Evolutionary conservation across 2,888 invertebrate species (phyloP), one percentile per base, ranked within the genome.

Genomic region (Pristionchus fissidentatus): DNA sequence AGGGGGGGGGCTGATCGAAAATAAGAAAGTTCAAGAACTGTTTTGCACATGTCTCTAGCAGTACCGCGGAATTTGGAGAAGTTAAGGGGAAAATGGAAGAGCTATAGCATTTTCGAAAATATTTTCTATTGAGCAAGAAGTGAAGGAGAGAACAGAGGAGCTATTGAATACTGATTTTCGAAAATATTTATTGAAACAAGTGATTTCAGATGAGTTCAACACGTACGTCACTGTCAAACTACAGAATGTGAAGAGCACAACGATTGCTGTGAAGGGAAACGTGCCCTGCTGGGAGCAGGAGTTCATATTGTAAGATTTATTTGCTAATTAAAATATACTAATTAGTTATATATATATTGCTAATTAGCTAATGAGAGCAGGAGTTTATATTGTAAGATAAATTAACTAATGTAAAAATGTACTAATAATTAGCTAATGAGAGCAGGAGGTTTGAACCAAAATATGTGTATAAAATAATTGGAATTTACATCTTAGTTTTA

Each of bases 281-380:
- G 95, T 95, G 94, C 98, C 98, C 93, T 95, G 96, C 94, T 98
- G 97, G 97, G 97, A 97, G 94, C 97, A 97, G 94, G 97, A 98
- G 94, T 98, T 97, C 95, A 95, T 97, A 93, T 98, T 98, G 97
- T 98, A 94, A 43, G 70, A 55, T 32, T n/a, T 46, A 35, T 70
- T 26, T 35, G 35, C 10, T 57, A 60, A 35, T 26, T 62, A 70
- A 43, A 60, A 83, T 41, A 22, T 35, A 19, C 46, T 29, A 78
- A 73, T 83, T 46, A n/a, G 78, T 46, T 15, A 46, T 46, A 46
- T 46, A 10, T 15, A 46, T 46, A 46, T 46, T 46, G 15, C 15
- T 46, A 46, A 46, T 7, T 7, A 46, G 46, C 46, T 7, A 7
- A 15, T 10, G 15, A 15, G 46, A 46, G 15, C 8, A 15, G 26